Conservation (phyloP, 2,113 vertebrate species). For the Odontophorus gujanensis region DNA sequence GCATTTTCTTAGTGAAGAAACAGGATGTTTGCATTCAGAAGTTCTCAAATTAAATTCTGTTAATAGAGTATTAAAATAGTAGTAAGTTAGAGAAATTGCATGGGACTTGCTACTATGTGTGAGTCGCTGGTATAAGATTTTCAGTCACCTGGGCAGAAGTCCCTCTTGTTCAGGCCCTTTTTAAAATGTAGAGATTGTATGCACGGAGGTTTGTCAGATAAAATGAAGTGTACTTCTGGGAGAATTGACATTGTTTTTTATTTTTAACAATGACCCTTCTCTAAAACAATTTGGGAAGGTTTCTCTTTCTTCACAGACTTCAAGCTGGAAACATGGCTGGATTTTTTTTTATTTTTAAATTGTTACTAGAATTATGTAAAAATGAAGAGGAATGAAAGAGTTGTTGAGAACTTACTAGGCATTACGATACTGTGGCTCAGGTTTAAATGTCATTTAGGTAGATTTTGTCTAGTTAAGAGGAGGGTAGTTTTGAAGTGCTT, state of each 20-base stretch:
- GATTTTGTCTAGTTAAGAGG: background rate
- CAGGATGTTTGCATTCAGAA: background rate
- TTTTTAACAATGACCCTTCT: background rate
- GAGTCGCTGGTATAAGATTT: background rate
- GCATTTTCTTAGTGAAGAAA: background rate
- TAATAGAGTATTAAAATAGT: background rate
- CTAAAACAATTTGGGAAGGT: conserved; percentile 1
- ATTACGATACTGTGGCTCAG: background rate
- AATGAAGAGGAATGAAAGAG: background rate
- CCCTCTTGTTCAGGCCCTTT: background rate
- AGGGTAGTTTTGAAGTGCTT: background rate
- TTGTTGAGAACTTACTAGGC: background rate
- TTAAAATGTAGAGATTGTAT: background rate
- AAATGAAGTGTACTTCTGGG: background rate
- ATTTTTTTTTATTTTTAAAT: background rate
- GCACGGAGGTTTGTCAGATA: background rate
- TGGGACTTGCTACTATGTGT: background rate
- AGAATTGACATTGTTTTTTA: background rate
- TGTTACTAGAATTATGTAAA: background rate
- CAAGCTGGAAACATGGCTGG: background rate
- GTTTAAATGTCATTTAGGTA: background rate
- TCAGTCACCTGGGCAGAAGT: background rate
- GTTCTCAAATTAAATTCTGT: background rate
- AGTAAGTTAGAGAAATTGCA: background rate
- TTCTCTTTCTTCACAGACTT: background rate